These are phyloP conservation scores for Saimiri boliviensis DNA, from an alignment of 2,113 vertebrate genomes.

Conservation along the genomic window DNA sequence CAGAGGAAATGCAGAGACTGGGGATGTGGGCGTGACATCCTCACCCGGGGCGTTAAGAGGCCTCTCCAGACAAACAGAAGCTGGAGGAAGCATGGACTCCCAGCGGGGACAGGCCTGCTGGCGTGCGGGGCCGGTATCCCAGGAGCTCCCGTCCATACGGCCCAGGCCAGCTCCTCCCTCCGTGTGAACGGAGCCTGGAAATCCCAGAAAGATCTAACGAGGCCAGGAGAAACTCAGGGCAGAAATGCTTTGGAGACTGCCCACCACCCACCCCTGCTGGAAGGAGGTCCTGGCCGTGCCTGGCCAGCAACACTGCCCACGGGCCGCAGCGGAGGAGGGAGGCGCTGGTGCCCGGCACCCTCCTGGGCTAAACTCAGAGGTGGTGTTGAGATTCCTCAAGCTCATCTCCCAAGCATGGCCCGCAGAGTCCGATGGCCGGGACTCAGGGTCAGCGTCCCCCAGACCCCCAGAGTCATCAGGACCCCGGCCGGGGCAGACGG, in stretches of 20 bases:
- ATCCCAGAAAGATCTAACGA: background rate
- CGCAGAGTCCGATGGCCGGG: background rate
- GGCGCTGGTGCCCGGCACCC: fast-evolving
- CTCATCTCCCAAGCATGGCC: background rate
- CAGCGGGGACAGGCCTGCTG: fast-evolving
- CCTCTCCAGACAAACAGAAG: background rate
- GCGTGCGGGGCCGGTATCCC: background rate
- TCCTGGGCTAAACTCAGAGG: background rate
- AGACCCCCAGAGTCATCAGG: background rate
- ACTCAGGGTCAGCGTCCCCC: background rate
- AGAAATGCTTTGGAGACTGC: background rate
- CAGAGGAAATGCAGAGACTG: background rate
- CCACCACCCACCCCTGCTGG: background rate
- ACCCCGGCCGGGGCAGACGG: background rate
- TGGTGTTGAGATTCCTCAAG: background rate
- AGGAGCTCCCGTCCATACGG: background rate
- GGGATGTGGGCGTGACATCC: background rate
- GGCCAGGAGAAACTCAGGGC: background rate
- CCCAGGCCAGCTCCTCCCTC: background rate
- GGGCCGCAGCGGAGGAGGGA: background rate
- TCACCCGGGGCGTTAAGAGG: background rate
- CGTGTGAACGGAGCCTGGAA: background rate
- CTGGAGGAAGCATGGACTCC: background rate
- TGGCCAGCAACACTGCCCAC: background rate
- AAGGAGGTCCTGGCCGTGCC: background rate